These are phyloP conservation scores for Brachionus paranguensis DNA, from an alignment of 1,140 invertebrate genomes.

Conservation along the genomic window DNA sequence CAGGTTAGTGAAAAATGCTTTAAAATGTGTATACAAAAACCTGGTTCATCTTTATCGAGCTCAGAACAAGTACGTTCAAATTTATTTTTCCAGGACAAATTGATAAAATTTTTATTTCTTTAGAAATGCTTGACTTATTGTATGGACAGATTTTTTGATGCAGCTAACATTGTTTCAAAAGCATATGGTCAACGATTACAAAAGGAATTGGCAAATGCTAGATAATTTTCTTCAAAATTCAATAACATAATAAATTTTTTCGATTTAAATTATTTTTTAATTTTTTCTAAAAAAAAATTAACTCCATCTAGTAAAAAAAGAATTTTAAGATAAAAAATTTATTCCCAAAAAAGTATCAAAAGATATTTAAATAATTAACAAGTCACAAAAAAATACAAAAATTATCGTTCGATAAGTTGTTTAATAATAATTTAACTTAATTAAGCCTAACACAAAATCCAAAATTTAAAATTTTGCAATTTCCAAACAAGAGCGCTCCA, in stretches of 20 bases:
- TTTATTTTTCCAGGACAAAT: neutral
- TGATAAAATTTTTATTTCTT: conserved; percentile 46
- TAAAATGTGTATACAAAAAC: conserved; percentile 83
- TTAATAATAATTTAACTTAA: neutral
- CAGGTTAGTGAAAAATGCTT: conserved; percentile 97
- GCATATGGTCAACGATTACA: conserved; percentile 75
- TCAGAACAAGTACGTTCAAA: conserved; percentile 71
- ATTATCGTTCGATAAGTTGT: neutral
- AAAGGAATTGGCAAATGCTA: conserved; percentile 45
- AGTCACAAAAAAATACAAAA: neutral
- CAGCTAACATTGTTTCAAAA: conserved; percentile 80
- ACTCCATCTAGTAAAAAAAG: neutral
- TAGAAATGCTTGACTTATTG: conserved; percentile 94
- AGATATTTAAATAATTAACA: neutral
- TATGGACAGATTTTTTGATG: conserved; percentile 94
- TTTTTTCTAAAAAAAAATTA: neutral
- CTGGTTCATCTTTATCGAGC: conserved; percentile 78
- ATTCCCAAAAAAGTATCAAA: neutral
- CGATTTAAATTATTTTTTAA: neutral
- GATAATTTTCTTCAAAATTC: neutral
- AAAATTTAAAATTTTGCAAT: neutral
- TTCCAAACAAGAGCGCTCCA: conserved; percentile 16
- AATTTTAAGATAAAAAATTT: neutral
- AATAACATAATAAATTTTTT: neutral
- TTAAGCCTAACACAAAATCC: neutral